Conservation (phyloP, 2,888 invertebrate genomes). For the Tinea trinotella region DNA sequence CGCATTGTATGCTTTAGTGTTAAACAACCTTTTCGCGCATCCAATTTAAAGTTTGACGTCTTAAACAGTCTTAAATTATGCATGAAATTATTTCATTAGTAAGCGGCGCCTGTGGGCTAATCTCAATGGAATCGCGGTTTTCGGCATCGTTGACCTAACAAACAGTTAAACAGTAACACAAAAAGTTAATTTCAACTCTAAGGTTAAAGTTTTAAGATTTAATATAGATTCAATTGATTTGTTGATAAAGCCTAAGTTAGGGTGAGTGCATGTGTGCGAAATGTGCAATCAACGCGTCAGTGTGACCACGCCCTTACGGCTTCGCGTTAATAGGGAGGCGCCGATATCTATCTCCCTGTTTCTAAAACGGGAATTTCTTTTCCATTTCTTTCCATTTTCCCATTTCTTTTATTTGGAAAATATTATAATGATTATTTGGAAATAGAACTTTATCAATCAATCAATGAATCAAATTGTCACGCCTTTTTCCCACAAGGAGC, state of each 20-base stretch:
- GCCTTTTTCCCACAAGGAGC: too few relatives aligned
- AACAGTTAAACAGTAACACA: neutral
- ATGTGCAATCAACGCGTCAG: slow-evolving; percentile 64
- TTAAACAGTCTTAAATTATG: slow-evolving; percentile 71
- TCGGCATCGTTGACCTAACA: slow-evolving; percentile 29
- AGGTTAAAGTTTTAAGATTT: too few relatives aligned
- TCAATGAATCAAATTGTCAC: too few relatives aligned
- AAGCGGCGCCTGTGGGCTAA: slow-evolving; percentile 43
- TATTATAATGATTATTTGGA: too few relatives aligned
- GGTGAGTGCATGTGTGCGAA: slow-evolving; percentile 28
- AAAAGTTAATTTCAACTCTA: neutral
- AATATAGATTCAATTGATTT: too few relatives aligned
- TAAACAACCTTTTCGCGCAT: slow-evolving; percentile 63
- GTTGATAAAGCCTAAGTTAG: neutral
- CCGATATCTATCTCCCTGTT: slow-evolving; percentile 33
- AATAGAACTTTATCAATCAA: too few relatives aligned
- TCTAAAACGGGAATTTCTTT: neutral
- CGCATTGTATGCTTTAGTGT: too few relatives aligned
- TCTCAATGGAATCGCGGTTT: slow-evolving; percentile 35
- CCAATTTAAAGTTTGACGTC: slow-evolving; percentile 72
- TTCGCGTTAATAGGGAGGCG: slow-evolving; percentile 31
- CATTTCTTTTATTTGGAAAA: too few relatives aligned
- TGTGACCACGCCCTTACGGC: slow-evolving; percentile 51
- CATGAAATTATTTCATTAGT: slow-evolving; percentile 68
- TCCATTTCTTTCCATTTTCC: too few relatives aligned